These are phyloP conservation scores for Tridacna crocea DNA, from an alignment of 2,888 invertebrate genomes.

Conservation along the genomic window DNA sequence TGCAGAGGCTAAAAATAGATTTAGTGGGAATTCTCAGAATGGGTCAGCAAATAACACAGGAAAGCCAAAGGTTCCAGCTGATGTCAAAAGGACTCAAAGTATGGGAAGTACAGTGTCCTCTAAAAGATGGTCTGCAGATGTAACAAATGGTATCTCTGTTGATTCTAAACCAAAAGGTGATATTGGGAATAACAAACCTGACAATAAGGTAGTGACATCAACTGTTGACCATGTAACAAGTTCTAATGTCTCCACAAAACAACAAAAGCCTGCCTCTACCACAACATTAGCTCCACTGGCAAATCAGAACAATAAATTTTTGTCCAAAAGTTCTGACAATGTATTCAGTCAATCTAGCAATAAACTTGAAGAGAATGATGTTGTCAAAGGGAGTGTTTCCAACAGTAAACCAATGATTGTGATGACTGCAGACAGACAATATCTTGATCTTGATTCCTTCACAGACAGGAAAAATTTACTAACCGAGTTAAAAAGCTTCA, in stretches of 20 bases:
- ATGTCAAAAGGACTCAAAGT: conserved; percentile 34
- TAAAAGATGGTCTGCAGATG: conserved; percentile 20
- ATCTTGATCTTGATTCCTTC: conserved; percentile 59
- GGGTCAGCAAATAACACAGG: not conserved
- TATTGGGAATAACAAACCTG: conserved; percentile 10
- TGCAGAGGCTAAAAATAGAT: conserved; percentile 26
- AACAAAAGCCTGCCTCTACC: not conserved
- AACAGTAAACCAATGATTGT: conserved; percentile 48
- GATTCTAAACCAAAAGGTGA: conserved; percentile 6
- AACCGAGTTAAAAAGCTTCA: conserved; percentile 62
- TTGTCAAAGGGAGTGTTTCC: conserved; percentile 13
- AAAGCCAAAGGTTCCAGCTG: conserved; percentile 4
- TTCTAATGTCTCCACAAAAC: conserved; percentile 18
- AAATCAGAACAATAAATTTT: conserved; percentile 42
- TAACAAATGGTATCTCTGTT: conserved; percentile 6
- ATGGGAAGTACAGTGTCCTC: conserved; percentile 12
- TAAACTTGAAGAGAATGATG: conserved; percentile 18
- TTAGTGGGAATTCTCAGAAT: conserved; percentile 7
- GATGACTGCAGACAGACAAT: conserved; percentile 56
- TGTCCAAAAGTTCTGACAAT: conserved; percentile 53
- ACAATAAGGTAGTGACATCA: not conserved
- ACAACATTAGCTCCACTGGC: conserved; percentile 44
- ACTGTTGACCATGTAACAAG: not conserved
- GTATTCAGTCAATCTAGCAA: conserved; percentile 21
- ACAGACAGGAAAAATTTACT: conserved; percentile 60